Base-by-base conservation (phyloP, 2,113 vertebrate genomes). In the Neopipo cinnamomea region DNA sequence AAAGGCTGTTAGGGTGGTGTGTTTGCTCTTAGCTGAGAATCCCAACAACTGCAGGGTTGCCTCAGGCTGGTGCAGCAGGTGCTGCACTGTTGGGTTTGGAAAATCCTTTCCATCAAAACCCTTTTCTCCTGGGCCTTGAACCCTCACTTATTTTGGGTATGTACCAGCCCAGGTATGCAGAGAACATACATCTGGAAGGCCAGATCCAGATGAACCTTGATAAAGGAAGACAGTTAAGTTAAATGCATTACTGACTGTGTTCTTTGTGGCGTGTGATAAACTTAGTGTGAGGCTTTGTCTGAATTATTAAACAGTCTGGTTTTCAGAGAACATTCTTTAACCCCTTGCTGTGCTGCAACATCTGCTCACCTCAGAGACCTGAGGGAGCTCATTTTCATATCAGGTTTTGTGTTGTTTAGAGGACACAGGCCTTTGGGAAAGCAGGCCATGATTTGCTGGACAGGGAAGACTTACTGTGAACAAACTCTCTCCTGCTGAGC, bases 371-470 rank as follows among this genome's bases (percentile, higher is more conserved):
- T 53, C 77, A 22, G 33, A 77, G 65, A 46, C 85, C 59, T 87
- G 85, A 30, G 11, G 3, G n/a, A 89, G 24, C 77, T 65, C 56
- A 55, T 81, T 80, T 44, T 70, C 81, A n/a, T 47, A 25, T 41
- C n/a, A 0, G 2, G 15, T 9, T 19, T 22, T 20, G 35, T 22
- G 31, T 0, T 35, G 41, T 33, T 63, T 39, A 15, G 31, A 37
- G 68, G 46, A 44, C 25, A 77, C 11, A 81, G 70, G 47, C 16
- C 24, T 78, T 62, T n/a, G 42, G 68, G 37, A 81, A 87, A 77
- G 28, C 55, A 70, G 20, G 25, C 8, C 5, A 5, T 11, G 39
- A 15, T 83, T 76, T 65, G 23, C 15, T 6, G 62, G 55, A 31
- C 19, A 59, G 49, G 55, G 62, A 55, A 55, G 25, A 30, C 22